Base-by-base conservation (phyloP, 2,888 invertebrate species). In the Sceliomorpha sp. region DNA sequence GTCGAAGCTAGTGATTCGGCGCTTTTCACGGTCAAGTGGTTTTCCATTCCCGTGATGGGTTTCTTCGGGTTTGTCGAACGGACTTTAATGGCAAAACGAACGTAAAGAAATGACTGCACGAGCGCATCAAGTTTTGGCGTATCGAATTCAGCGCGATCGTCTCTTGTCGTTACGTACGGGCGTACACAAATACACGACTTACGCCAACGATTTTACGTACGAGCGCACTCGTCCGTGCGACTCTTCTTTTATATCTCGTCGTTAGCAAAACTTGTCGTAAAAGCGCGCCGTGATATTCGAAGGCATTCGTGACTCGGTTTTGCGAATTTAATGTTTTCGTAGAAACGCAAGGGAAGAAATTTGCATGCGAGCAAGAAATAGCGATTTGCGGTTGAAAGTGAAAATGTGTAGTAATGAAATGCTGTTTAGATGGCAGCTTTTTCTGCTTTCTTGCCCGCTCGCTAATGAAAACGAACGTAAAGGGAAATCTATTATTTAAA, bases 1-100 rank as follows among this genome's bases (percentile, higher is more conserved):
- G 66, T 17, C 42, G 32, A 45, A 64, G 63, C 63, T 62, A 71
- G 71, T 75, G 70, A 72, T 71, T 72, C 63, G 53, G 56, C 66
- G 66, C 59, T 72, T 70, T 71, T 74, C 58, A 64, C 55, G 56
- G 63, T 56, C 63, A 60, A 59, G 51, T 51, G 60, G 56, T 40
- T 51, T 70, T 64, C 39, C 50, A 56, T 70, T 64, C 45, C 51
- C 51, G 27, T 44, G 40, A 62, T 62, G 27, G 48, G 62, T 32
- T 70, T 36, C 37, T 63, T 55, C 31, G 45, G 24, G 36, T 62
- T 58, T 39, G 32, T 26, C 42, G 51, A 36, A 53, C 51, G 37
- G 26, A 58, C 40, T 63, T 51, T 60, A 62, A 62, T 56, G 51
- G 42, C 51, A 45, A 55, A 60, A 56, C 48, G 62, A 47, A 62